Percentiles rank a stretch among this genome's conserved stretches.
phyloP scores from a whole-genome alignment of 2,797 vertebrate genomes.

The Aeoliscus strigatus region DNA sequence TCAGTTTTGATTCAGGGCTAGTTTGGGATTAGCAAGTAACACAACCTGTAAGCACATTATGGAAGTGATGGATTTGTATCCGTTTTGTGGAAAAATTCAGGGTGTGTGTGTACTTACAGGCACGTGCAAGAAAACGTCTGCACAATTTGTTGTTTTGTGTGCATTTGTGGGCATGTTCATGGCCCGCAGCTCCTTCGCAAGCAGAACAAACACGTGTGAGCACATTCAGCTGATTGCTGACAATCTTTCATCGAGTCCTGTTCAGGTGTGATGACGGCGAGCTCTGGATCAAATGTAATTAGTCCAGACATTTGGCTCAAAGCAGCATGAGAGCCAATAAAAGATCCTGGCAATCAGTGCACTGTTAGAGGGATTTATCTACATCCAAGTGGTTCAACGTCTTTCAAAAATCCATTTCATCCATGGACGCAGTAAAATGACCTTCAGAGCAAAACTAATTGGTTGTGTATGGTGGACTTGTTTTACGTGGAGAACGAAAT shows the following conservation, averaged over 20 bases:
- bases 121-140: constrained; percentile 10
- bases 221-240: constrained; percentile 29
- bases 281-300: constrained; percentile 50
- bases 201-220: constrained; percentile 59
- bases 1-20: constrained; percentile 31
- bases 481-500: constrained; percentile 27
- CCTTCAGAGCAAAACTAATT: constrained; percentile 45
- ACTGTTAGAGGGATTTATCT: constrained; percentile 52
- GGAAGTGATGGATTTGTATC: not conserved
- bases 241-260: constrained; percentile 42
- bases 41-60: constrained; percentile 17
- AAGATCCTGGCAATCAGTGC: constrained; percentile 36
- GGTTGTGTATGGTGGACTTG: constrained; percentile 29
- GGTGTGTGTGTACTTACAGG: not conserved
- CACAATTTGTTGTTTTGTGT: constrained; percentile 9
- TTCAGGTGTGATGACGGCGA: constrained; percentile 38
- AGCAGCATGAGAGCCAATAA: constrained; percentile 40
- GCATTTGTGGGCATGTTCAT: constrained; percentile 14
- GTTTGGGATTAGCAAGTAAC: constrained; percentile 13
- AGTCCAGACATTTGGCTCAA: constrained; percentile 42
- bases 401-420: too few relatives aligned
- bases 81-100: too few relatives aligned
- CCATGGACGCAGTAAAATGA: constrained; percentile 40
- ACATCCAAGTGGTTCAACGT: constrained; percentile 25
- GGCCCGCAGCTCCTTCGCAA: constrained; percentile 31